Conservation (phyloP, 1,140 invertebrate species). For the Polypedilum pembai region DNA sequence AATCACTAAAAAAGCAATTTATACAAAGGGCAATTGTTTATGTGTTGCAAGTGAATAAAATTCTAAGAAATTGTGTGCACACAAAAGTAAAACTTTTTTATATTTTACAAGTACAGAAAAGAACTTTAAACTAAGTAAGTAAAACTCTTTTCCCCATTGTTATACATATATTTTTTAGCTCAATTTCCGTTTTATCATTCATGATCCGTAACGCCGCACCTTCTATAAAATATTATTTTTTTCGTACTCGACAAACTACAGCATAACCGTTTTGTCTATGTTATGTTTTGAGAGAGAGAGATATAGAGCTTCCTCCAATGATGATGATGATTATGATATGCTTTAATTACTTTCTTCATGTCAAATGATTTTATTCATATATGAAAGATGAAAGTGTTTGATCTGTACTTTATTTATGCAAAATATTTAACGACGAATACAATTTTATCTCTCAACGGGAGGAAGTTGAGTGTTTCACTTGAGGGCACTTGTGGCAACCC, state of each 20-base stretch:
- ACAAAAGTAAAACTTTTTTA: not conserved
- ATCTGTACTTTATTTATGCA: too few relatives aligned
- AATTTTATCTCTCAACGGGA: too few relatives aligned
- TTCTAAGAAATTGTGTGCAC: too few relatives aligned
- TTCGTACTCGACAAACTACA: not conserved
- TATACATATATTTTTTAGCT: slow-evolving; percentile 15
- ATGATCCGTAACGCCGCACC: slow-evolving; percentile 27
- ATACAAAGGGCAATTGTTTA: too few relatives aligned
- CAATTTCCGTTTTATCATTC: slow-evolving; percentile 22
- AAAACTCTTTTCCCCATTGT: slow-evolving; percentile 22
- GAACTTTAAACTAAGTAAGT: not conserved
- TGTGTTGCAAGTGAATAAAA: too few relatives aligned
- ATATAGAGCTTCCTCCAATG: not conserved
- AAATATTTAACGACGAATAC: too few relatives aligned
- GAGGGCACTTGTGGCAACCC: too few relatives aligned
- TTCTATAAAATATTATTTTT: not conserved
- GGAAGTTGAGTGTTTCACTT: too few relatives aligned
- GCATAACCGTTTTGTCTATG: not conserved
- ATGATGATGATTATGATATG: not conserved
- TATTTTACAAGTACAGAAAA: not conserved
- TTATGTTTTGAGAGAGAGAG: not conserved
- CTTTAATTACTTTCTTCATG: not conserved
- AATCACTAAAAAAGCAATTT: too few relatives aligned
- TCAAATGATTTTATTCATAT: not conserved
- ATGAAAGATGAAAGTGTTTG: not conserved